Conservation (phyloP, 2,888 invertebrate species). For the Incurvaria masculella region DNA sequence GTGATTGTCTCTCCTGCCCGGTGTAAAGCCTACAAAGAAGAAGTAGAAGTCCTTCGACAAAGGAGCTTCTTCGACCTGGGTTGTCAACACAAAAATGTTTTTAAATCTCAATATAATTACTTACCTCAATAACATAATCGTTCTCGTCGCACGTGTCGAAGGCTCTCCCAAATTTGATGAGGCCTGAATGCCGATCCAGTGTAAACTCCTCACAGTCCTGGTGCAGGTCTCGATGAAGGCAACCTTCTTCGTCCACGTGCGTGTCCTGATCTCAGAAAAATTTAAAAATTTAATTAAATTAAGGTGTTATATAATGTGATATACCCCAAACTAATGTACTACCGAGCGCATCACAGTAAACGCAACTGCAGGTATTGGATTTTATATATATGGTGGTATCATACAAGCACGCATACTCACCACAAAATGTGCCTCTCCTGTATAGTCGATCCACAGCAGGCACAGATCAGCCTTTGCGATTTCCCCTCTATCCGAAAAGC, state of each 20-base stretch:
- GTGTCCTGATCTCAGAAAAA: constrained; percentile 59
- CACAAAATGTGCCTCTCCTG: constrained; percentile 51
- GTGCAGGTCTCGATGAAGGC: constrained; percentile 62
- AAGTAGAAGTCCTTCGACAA: too few relatives aligned
- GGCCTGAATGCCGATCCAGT: constrained; percentile 56
- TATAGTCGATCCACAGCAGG: constrained; percentile 73
- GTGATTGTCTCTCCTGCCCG: too few relatives aligned
- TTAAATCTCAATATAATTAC: constrained; percentile 4
- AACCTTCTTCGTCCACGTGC: constrained; percentile 64
- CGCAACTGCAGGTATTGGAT: too few relatives aligned
- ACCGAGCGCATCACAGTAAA: too few relatives aligned
- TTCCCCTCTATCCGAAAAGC: constrained; percentile 81
- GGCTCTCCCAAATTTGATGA: constrained; percentile 71
- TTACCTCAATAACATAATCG: constrained; percentile 76
- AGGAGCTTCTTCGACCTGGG: too few relatives aligned
- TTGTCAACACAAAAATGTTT: too few relatives aligned
- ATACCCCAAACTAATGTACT: too few relatives aligned
- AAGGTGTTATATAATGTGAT: too few relatives aligned
- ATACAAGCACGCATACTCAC: too few relatives aligned
- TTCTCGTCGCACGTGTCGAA: constrained; percentile 89
- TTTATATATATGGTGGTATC: too few relatives aligned
- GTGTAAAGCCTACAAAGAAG: too few relatives aligned
- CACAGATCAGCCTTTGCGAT: constrained; percentile 76
- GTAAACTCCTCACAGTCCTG: constrained; percentile 71
- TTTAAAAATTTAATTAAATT: too few relatives aligned